Conservation (phyloP, 1,140 invertebrate genomes). For the Caenorhabditis brenneri region DNA sequence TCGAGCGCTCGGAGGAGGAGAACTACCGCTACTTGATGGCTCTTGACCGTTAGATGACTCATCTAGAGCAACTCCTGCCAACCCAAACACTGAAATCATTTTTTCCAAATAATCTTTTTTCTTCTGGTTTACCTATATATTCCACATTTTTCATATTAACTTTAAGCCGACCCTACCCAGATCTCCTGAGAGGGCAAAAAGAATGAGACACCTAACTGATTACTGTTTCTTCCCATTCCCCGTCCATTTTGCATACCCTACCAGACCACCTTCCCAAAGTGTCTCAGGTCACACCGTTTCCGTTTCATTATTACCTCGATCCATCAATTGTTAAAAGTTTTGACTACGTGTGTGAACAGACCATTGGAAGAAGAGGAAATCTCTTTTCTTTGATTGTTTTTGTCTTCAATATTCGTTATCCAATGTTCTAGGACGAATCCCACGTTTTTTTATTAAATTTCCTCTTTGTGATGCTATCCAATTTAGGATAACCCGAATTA, state of each 20-base stretch:
- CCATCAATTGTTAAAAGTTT: neutral
- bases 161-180: conserved; percentile 26
- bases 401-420: neutral
- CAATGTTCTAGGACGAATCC: conserved; percentile 32
- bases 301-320: conserved; percentile 4
- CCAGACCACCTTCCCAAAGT: conserved; percentile 24
- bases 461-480: conserved; percentile 34
- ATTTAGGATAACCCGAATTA: conserved; percentile 29
- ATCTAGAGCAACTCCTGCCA: neutral
- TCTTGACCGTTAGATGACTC: conserved; percentile 50
- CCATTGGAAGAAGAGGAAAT: conserved; percentile 36
- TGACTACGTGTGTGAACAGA: conserved; percentile 16
- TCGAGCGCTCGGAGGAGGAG: conserved; percentile 53
- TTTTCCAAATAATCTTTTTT: neutral
- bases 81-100: conserved; percentile 8
- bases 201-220: conserved; percentile 10
- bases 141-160: neutral
- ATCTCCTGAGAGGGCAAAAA: conserved; percentile 38
- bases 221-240: neutral
- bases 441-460: neutral
- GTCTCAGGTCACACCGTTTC: conserved; percentile 39
- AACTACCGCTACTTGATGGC: conserved; percentile 57
- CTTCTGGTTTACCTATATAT: neutral
- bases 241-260: conserved; percentile 26
- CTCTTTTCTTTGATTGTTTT: neutral